Percentiles rank a stretch among this genome's conserved stretches.
phyloP scores from a whole-genome alignment of 1,140 invertebrate species.

The Ips typographus region DNA sequence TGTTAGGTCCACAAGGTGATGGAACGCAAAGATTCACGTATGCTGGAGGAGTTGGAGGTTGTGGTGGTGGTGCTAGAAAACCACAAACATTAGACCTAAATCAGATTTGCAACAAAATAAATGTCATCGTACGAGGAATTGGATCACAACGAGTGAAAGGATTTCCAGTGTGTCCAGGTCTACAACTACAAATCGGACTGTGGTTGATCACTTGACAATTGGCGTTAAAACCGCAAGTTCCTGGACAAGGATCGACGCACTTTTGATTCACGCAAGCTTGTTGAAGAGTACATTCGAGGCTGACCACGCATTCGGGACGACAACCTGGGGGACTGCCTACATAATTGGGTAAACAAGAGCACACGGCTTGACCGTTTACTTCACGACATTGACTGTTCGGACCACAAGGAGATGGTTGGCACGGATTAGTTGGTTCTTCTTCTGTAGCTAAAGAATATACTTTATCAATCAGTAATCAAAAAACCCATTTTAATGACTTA shows the following conservation, averaged over 20 bases:
- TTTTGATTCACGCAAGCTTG: conserved; percentile 75
- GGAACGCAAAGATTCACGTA: conserved; percentile 69
- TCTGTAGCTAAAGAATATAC: conserved; percentile 58
- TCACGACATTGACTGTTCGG: conserved; percentile 64
- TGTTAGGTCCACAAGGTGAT: conserved; percentile 80
- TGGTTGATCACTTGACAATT: conserved; percentile 73
- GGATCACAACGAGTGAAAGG: conserved; percentile 62
- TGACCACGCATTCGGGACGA: conserved; percentile 80
- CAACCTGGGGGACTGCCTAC: conserved; percentile 68
- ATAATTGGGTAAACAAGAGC: conserved; percentile 65
- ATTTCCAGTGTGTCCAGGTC: conserved; percentile 57
- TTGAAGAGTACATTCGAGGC: conserved; percentile 73
- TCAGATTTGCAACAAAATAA: conserved; percentile 16
- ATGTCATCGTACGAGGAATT: conserved; percentile 55
- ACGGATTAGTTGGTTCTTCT: conserved; percentile 57
- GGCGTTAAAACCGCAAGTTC: conserved; percentile 71
- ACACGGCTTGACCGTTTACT: conserved; percentile 57
- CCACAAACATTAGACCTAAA: conserved; percentile 35
- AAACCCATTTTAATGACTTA: conserved; percentile 38
- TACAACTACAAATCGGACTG: conserved; percentile 61
- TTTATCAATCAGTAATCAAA: neutral
- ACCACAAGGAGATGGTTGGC: conserved; percentile 66
- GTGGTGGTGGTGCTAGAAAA: conserved; percentile 50
- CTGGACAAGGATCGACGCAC: conserved; percentile 73
- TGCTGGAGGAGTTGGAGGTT: conserved; percentile 37